Evolutionary conservation across 2,113 vertebrate genomes (phyloP).

Genomic region (Menidia beryllina): DNA sequence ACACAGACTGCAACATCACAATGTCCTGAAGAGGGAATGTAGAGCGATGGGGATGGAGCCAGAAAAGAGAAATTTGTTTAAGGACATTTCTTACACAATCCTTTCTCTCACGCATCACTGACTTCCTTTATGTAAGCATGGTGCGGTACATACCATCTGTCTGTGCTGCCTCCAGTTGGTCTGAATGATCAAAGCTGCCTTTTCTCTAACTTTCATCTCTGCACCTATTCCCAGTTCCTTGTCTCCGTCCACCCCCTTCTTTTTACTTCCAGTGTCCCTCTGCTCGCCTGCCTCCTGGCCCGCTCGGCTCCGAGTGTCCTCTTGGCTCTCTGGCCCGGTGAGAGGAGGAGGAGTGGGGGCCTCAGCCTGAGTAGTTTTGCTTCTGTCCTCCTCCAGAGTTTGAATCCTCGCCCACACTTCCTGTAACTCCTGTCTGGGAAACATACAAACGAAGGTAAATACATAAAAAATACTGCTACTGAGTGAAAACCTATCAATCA

Average conservation of each 20-base stretch:
- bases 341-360: slow-evolving; percentile 2
- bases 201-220: slow-evolving; percentile 39
- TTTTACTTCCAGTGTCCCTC: not conserved
- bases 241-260: not conserved
- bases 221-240: not conserved
- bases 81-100: slow-evolving; percentile 10
- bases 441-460: slow-evolving; percentile 4
- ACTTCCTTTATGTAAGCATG: slow-evolving; percentile 6
- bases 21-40: slow-evolving; percentile 72
- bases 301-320: slow-evolving; percentile 1
- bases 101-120: slow-evolving; percentile 16
- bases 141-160: slow-evolving; percentile 75
- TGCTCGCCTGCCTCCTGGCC: slow-evolving; percentile 21
- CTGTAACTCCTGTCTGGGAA: slow-evolving; percentile 65
- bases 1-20: slow-evolving; percentile 83
- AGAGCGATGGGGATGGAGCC: not conserved
- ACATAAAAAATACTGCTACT: not conserved
- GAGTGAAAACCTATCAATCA: not conserved
- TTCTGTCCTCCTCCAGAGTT: slow-evolving; percentile 50
- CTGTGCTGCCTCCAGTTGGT: slow-evolving; percentile 80
- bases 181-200: slow-evolving; percentile 84
- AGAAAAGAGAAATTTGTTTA: slow-evolving; percentile 3
- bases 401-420: slow-evolving; percentile 48
- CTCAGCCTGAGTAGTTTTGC: slow-evolving; percentile 19
- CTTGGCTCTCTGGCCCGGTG: not conserved